These are phyloP conservation scores for Bradypus variegatus DNA, from an alignment of 2,797 vertebrate species.

Conservation along the genomic window DNA sequence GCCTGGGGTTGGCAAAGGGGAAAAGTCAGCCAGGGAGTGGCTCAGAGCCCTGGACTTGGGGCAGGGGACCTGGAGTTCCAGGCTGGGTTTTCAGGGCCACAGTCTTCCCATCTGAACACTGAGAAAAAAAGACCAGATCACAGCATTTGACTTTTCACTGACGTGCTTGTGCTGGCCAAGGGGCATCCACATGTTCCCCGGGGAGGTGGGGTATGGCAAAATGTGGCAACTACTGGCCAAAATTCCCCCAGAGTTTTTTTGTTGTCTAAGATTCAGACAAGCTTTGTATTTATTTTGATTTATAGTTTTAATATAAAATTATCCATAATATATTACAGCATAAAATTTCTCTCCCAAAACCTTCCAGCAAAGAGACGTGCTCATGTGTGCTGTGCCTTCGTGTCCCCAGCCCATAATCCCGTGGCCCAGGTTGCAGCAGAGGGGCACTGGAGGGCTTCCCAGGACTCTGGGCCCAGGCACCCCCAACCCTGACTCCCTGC, in stretches of 20 bases:
- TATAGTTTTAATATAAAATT: neutral
- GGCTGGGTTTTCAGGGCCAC: neutral
- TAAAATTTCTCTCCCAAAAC: neutral
- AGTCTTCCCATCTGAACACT: neutral
- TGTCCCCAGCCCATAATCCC: neutral
- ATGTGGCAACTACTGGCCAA: neutral
- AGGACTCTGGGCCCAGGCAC: neutral
- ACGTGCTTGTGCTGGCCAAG: neutral
- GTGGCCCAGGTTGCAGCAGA: neutral
- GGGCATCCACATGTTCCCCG: neutral
- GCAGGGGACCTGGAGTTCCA: no score
- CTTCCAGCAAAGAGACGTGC: neutral
- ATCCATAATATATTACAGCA: neutral
- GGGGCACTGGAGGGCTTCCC: neutral
- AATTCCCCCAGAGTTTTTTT: neutral
- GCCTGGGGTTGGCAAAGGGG: constrained; percentile 17
- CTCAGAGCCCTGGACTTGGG: neutral
- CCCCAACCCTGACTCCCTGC: neutral
- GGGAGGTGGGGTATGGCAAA: neutral
- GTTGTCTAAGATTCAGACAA: neutral
- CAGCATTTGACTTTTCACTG: neutral
- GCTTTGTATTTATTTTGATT: neutral
- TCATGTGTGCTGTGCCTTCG: neutral
- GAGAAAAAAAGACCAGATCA: neutral
- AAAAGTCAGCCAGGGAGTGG: neutral